A percentile compares a stretch with the other conserved stretches of the same genome.
Evolutionary conservation across 2,888 invertebrate genomes (phyloP).

Genomic region (Hirudinaria manillensis): DNA sequence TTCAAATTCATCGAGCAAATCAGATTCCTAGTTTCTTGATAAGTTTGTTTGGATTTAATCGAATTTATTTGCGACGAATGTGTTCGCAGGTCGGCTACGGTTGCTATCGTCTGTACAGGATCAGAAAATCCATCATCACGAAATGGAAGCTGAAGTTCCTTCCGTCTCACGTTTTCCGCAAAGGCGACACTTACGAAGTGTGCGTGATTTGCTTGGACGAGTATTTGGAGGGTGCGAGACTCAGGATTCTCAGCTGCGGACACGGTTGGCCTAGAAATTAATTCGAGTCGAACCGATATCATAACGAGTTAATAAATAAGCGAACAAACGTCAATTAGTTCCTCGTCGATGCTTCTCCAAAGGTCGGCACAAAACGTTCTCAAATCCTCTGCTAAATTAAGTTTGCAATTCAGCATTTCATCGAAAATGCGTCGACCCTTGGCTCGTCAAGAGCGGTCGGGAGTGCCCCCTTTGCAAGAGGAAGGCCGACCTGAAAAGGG

Average conservation of each 20-base stretch:
- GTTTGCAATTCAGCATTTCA: conserved; percentile 16
- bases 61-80: too few species aligned
- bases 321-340: neutral
- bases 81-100: conserved; percentile 9
- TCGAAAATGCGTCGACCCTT: conserved; percentile 28
- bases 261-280: conserved; percentile 14
- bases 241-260: conserved; percentile 24
- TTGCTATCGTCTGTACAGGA: conserved; percentile 20
- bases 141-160: conserved; percentile 21
- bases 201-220: conserved; percentile 29
- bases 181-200: conserved; percentile 24
- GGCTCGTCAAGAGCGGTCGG: conserved; percentile 23
- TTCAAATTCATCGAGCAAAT: too few species aligned
- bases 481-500: conserved; percentile 26
- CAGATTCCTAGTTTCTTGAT: too few species aligned
- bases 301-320: neutral
- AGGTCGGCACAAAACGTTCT: neutral
- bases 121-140: conserved; percentile 12
- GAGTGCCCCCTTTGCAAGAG: conserved; percentile 30
- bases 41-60: too few species aligned
- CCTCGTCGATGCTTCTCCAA: neutral
- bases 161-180: conserved; percentile 12
- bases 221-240: conserved; percentile 22
- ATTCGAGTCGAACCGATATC: neutral
- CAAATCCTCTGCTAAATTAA: neutral